phyloP scores from a whole-genome alignment of 2,888 invertebrate species.

The Cantharis nigra region DNA sequence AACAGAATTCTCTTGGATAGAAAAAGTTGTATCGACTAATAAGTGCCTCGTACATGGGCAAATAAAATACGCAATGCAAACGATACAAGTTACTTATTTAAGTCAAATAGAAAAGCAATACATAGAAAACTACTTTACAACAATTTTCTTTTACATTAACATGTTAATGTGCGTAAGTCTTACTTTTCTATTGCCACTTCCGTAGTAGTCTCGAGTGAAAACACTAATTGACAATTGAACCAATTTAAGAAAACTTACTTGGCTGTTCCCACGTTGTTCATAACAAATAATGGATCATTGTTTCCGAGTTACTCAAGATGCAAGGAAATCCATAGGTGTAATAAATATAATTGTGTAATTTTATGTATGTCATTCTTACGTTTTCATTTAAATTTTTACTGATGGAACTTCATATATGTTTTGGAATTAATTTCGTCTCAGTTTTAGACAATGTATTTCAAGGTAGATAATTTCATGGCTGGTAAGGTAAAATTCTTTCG shows the following conservation, averaged over 20 bases:
- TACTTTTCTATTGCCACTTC: slow-evolving; percentile 6
- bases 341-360: not conserved
- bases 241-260: not conserved
- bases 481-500: not conserved
- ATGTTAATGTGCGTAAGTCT: slow-evolving; percentile 3
- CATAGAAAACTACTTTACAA: not conserved
- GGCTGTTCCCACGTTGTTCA: not conserved
- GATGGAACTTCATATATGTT: not conserved
- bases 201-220: slow-evolving; percentile 11
- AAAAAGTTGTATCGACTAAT: not conserved
- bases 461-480: not conserved
- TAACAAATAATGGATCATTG: not conserved
- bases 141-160: slow-evolving; percentile 8
- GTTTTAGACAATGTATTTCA: not conserved
- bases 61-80: not conserved
- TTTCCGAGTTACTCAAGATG: not conserved
- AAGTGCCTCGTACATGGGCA: not conserved
- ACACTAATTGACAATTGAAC: not conserved
- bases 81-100: not conserved
- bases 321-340: not conserved
- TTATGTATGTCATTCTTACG: not conserved
- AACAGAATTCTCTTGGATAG: not conserved
- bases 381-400: not conserved
- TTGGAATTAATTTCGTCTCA: not conserved
- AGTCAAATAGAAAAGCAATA: not conserved